Base-by-base conservation (phyloP, 2,797 vertebrate species). In the Ambastaia sidthimunki region DNA sequence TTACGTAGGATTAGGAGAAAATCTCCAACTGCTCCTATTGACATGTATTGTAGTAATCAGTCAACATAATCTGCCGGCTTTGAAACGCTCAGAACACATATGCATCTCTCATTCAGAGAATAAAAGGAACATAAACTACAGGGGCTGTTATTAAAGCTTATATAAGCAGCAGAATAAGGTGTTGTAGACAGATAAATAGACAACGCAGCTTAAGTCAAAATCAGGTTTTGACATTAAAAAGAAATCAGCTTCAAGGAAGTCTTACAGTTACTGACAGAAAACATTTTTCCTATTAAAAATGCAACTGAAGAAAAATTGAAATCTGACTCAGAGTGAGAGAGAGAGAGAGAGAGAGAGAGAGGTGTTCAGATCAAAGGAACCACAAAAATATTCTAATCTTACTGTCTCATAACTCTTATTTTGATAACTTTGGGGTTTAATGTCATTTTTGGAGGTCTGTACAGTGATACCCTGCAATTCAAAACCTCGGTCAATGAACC, bases 1-100 rank as follows among this genome's bases (percentile, higher is more conserved):
- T 84, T 71, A 90, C 71, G 84, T 79, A 87, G 85, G 89, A 92
- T 92, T 93, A 91, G 62, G 83, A 78, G 84, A 70, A 81, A 82
- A 83, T 83, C 80, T 16, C 83, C 79, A 48, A 81, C 68, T 15
- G 76, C 79, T 85, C 86, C 87, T 83, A 77, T 72, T 86, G 82
- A 82, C 80, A 75, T 85, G 83, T 86, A 83, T 87, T 88, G 81
- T 85, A 70, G 90, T 82, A 86, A 90, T 89, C 82, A 89, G 85
- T 89, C 74, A 55, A 83, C 84, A 87, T 90, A 90, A 91, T 91
- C 88, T 81, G 80, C 34, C 12, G 73, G 71, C 28, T 72, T 59
- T 52, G 48, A 18, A 80, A 83, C 67, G 28, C 63, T 81, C 80
- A 83, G 76, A 80, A 79, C 85, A 71, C 79, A 63, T 63, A 47